Evolutionary conservation across 2,888 invertebrate genomes (phyloP), one percentile per base, ranked within the genome.

Genomic region (Epinotia brunnichana): DNA sequence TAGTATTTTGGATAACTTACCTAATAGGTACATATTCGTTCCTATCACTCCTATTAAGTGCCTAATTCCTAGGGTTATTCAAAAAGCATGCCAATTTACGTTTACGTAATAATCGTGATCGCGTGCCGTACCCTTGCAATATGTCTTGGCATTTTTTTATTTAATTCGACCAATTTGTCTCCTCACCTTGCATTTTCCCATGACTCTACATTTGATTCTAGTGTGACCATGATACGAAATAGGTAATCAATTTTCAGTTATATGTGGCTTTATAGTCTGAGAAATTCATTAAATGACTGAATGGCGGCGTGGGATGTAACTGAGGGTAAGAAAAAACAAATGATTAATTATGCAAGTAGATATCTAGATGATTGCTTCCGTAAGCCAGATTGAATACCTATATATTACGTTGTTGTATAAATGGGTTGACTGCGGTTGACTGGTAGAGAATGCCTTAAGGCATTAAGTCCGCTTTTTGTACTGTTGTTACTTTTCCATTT

Each of bases 231-330:
- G 35, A 41, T 53, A 44, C 24, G 7, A 48, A 7, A n/a, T 5
- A n/a, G n/a, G n/a, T n/a, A 48, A 48, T 48, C 15, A n/a, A n/a
- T 48, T 48, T 39, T 73, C 59, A 64, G 63, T 15, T 53, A 63
- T 68, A 63, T 68, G 61, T 11, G 35, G 19, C 15, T 61, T 7
- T 62, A 56, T 35, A 48, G 21, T 11, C 3, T 35, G 2, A 7
- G 54, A 53, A n/a, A 48, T 21, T 53, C n/a, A 48, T 41, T 13
- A 11, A 53, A 35, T 17, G 66, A 15, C 61, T 82, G 68, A 61
- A 91, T 91, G 91, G 83, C 88, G 90, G 82, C 88, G 74, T 92
- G 92, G 92, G 92, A 92, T 74, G 79, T 92, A 19, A 91, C 92
- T 60, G 83, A 89, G 75, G 90, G 90, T 90, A 85, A 83, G 82